phyloP scores from a whole-genome alignment of 1,140 invertebrate species.

The Cherax quadricarinatus region DNA sequence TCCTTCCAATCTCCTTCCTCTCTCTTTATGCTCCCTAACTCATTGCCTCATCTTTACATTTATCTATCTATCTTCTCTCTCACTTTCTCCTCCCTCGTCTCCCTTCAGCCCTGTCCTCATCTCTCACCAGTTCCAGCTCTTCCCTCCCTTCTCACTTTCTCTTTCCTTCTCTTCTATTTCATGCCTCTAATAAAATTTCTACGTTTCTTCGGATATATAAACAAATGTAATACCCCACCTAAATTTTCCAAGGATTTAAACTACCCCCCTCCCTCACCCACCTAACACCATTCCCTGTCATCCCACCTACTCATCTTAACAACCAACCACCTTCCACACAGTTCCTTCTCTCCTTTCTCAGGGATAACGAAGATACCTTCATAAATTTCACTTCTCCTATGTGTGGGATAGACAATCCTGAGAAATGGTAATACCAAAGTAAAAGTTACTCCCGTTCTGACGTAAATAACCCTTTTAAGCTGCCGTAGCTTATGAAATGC shows the following conservation, averaged over 20 bases:
- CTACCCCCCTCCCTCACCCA: conserved; percentile 12
- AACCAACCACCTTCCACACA: background rate
- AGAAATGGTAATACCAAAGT: no score
- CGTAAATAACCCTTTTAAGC: no score
- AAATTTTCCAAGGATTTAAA: no score
- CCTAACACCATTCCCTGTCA: background rate
- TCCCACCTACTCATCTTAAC: background rate
- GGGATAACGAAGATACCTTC: no score
- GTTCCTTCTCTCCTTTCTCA: no score
- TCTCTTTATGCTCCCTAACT: background rate
- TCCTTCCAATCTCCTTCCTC: background rate
- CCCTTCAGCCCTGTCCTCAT: background rate
- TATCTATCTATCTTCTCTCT: background rate
- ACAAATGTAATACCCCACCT: no score
- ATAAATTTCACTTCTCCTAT: no score
- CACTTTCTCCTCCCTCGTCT: background rate
- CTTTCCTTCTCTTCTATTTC: conserved; percentile 1
- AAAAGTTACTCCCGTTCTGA: no score
- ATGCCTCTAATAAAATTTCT: background rate
- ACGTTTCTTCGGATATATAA: no score
- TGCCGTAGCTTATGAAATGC: no score
- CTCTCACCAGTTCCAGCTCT: background rate
- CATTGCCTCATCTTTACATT: background rate
- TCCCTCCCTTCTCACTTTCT: background rate
- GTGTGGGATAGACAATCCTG: no score